These are phyloP conservation scores for Liparis tanakae DNA, from an alignment of 2,797 vertebrate species.

Conservation along the genomic window DNA sequence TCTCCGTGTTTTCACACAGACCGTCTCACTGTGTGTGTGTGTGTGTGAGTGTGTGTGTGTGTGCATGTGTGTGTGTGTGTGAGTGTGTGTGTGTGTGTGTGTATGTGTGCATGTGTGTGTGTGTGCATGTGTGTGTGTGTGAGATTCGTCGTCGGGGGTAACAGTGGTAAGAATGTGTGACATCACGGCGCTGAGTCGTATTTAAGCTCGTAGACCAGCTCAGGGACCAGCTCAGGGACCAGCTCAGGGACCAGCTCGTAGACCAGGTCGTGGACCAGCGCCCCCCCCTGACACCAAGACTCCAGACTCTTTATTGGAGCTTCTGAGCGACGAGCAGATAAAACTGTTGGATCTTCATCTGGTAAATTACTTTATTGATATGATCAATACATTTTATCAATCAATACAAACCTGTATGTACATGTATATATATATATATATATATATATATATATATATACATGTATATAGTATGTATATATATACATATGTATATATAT, in stretches of 20 bases:
- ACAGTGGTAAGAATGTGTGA: conserved; percentile 68
- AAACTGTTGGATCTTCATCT: neutral
- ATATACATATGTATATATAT: too few species aligned
- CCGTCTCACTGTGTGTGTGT: too few species aligned
- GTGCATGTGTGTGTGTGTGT: too few species aligned
- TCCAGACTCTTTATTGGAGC: conserved; percentile 3
- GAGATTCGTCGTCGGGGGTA: conserved; percentile 46
- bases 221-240: too few species aligned
- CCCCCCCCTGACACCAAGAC: conserved; percentile 64
- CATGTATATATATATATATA: too few species aligned
- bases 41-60: too few species aligned
- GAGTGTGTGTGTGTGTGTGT: conserved; percentile 25
- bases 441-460: too few species aligned
- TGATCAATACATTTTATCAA: neutral
- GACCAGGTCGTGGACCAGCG: conserved; percentile 4
- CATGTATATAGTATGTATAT: too few species aligned
- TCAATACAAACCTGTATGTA: neutral
- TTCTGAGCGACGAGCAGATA: conserved; percentile 14
- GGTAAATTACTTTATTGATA: conserved; percentile 28
- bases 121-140: conserved; percentile 35
- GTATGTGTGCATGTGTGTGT: conserved; percentile 36
- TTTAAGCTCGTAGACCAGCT: conserved; percentile 25
- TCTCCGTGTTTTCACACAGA: neutral
- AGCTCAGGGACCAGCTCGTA: too few species aligned
- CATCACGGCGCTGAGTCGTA: conserved; percentile 48